Evolutionary conservation across 2,113 vertebrate genomes (phyloP), one percentile per base, ranked within the genome.

Genomic region (Hemicordylus capensis): DNA sequence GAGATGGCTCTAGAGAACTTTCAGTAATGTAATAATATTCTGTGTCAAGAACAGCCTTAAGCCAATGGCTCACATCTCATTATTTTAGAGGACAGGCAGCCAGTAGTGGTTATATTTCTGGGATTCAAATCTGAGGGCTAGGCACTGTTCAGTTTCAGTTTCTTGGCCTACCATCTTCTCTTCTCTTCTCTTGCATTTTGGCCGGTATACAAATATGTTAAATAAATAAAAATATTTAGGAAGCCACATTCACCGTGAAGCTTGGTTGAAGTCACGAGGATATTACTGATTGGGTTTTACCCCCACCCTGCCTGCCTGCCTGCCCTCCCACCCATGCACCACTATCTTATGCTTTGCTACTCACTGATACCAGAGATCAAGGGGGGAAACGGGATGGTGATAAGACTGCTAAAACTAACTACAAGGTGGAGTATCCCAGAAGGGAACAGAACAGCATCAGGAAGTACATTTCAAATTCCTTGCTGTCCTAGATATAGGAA

Each of bases 91-190:
- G 80, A 34, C 63, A 76, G 51, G 31, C 70, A 88, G 10, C 14
- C 15, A 31, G 79, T 84, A 20, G 67, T 6, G 1, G 79, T 73
- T 70, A 64, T 48, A 61, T n/a, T 1, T 48, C 11, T 66, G 10
- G 75, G 81, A 2, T 86, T 74, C 80, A 83, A 48, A 86, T 64
- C 37, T 81, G 46, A 86, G 77, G 87, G 81, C 4, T 85, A 74
- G 44, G 8, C 39, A 80, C 20, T 31, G 8, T 44, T 72, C 26
- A 69, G 14, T 64, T 24, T 74, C 39, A 44, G 28, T 26, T 83
- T 85, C 61, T 78, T 82, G 89, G 75, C 46, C 42, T 24, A 76
- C 31, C 7, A 15, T 20, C 22, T 76, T 44, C 34, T 51, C n/a
- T n/a, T n/a, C n/a, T n/a, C n/a, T n/a, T n/a, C n/a, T n/a, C n/a